Percentiles rank a stretch among this genome's conserved stretches.
Evolutionary conservation across 2,113 vertebrate genomes (phyloP).

Genomic region (Tonatia bakeri): DNA sequence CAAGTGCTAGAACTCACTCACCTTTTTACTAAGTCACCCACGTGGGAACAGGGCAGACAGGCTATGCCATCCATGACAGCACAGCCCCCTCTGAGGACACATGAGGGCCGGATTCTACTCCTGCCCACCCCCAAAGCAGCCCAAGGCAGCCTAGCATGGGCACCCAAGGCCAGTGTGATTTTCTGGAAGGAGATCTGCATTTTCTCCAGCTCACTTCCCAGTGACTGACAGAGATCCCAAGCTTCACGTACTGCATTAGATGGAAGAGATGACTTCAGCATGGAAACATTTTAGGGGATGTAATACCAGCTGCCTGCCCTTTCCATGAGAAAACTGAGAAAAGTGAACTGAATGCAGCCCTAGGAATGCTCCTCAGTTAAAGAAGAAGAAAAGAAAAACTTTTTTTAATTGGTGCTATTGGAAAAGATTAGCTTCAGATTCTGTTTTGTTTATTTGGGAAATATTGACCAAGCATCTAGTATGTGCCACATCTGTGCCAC

Average conservation of each 20-base stretch:
- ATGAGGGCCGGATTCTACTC: neutral
- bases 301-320: slow-evolving; percentile 28
- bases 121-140: neutral
- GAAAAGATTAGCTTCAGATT: neutral
- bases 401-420: neutral
- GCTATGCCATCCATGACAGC: neutral
- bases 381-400: neutral
- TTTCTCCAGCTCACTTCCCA: slow-evolving; percentile 1
- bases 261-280: slow-evolving; percentile 35
- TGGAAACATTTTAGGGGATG: slow-evolving; percentile 16
- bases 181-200: neutral
- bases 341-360: neutral
- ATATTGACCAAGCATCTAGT: neutral
- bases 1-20: neutral
- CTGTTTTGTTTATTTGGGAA: neutral
- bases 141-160: neutral
- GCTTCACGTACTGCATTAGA: neutral
- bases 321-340: neutral
- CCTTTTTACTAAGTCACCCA: neutral
- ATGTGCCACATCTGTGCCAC: neutral
- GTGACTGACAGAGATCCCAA: slow-evolving; percentile 32
- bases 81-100: neutral
- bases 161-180: neutral
- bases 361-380: neutral
- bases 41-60: neutral